Evolutionary conservation across 2,888 invertebrate species (phyloP).

Genomic region (Silvanus unidentatus): DNA sequence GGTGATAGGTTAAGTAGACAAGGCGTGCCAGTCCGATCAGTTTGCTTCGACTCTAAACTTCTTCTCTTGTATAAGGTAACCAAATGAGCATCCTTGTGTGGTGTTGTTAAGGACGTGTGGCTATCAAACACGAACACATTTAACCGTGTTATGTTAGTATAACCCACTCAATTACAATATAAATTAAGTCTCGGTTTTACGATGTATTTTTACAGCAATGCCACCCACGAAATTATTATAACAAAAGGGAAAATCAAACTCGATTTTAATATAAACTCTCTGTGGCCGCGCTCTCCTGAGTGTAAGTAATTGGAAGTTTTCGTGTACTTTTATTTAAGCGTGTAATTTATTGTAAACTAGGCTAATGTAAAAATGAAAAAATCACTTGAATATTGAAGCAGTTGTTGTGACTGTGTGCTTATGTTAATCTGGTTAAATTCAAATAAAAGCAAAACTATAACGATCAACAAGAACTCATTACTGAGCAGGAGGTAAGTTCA

Average conservation of each 20-base stretch:
- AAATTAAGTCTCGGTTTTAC: constrained; percentile 21
- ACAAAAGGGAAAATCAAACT: constrained; percentile 11
- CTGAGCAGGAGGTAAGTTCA: constrained; percentile 30
- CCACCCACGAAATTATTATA: constrained; percentile 11
- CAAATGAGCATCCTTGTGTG: too few species aligned
- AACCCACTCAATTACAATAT: constrained; percentile 23
- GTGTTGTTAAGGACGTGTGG: too few species aligned
- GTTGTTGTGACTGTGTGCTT: too few species aligned
- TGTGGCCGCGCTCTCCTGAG: too few species aligned
- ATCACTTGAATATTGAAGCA: too few species aligned
- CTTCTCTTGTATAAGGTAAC: background rate
- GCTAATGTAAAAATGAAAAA: too few species aligned
- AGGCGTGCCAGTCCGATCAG: constrained; percentile 36
- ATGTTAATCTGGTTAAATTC: too few species aligned
- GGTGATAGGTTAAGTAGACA: constrained; percentile 44
- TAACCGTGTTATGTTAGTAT: background rate
- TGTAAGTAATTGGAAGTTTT: too few species aligned
- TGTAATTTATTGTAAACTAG: too few species aligned
- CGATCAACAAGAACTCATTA: constrained; percentile 29
- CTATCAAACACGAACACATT: too few species aligned
- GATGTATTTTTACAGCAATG: constrained; percentile 18
- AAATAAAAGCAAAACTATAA: background rate
- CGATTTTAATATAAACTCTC: constrained; percentile 10
- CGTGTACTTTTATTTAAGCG: too few species aligned
- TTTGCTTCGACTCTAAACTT: constrained; percentile 22